These are phyloP conservation scores for Synergus itoensis DNA, from an alignment of 2,888 invertebrate species.

Conservation along the genomic window DNA sequence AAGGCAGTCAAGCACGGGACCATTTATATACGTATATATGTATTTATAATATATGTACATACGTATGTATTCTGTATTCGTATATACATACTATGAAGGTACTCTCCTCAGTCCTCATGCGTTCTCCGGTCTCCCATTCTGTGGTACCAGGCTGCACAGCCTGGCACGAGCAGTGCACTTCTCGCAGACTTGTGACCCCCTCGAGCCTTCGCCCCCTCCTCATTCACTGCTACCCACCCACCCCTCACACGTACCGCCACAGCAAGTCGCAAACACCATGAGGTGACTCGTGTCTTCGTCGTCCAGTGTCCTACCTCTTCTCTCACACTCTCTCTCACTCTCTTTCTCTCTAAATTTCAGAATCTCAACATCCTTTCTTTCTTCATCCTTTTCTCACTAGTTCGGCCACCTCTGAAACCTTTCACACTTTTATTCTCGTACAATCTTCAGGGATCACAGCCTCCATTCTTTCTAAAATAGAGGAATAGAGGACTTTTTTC, in stretches of 20 bases:
- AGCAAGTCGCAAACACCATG: conserved; percentile 51
- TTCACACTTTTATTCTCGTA: too few species aligned
- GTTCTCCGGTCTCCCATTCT: conserved; percentile 59
- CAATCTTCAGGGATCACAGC: too few species aligned
- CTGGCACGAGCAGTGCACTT: conserved; percentile 72
- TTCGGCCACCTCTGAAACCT: too few species aligned
- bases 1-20: conserved; percentile 40
- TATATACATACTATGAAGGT: conserved; percentile 45
- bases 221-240: conserved; percentile 24
- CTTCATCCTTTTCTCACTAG: too few species aligned
- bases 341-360: not conserved
- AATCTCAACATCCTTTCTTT: too few species aligned
- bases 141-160: conserved; percentile 73
- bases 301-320: conserved; percentile 45
- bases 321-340: not conserved
- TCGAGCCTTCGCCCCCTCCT: conserved; percentile 45
- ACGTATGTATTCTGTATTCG: too few species aligned
- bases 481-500: too few species aligned
- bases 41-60: too few species aligned
- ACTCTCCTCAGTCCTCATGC: conserved; percentile 53
- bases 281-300: conserved; percentile 52
- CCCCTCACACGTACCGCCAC: conserved; percentile 49
- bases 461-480: too few species aligned
- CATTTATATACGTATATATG: too few species aligned
- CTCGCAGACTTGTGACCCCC: conserved; percentile 57